phyloP scores from a whole-genome alignment of 2,888 invertebrate species.

The Escarpia spicata region DNA sequence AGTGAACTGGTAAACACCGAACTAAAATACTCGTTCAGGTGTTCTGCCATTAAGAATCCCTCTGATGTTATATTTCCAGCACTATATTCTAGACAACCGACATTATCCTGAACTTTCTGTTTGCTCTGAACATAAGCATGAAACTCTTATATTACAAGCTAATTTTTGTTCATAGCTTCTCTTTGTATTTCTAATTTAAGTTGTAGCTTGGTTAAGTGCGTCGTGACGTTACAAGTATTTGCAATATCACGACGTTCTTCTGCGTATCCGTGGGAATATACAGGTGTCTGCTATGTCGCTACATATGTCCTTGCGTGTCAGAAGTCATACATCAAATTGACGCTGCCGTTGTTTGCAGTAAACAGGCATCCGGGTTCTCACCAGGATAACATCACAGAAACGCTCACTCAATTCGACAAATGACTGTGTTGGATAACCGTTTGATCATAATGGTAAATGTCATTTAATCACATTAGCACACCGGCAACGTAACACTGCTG shows the following conservation, averaged over 20 bases:
- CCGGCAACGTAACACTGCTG: not conserved
- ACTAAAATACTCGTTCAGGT: too few species aligned
- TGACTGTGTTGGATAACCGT: not conserved
- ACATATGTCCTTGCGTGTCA: not conserved
- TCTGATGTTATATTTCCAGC: too few species aligned
- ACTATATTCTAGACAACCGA: too few species aligned
- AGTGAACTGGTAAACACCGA: too few species aligned
- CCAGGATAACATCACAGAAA: not conserved
- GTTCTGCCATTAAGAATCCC: too few species aligned
- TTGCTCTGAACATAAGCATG: too few species aligned
- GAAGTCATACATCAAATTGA: not conserved
- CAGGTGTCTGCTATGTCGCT: not conserved
- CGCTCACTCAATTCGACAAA: not conserved
- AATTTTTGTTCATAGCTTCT: too few species aligned
- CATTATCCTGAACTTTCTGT: too few species aligned
- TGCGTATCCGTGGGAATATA: not conserved
- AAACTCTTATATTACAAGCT: too few species aligned
- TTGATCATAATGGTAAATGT: not conserved
- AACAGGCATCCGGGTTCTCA: not conserved
- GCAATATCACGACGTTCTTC: too few species aligned
- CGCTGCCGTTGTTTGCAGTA: slow-evolving; percentile 3
- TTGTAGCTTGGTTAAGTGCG: not conserved
- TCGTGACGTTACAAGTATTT: not conserved
- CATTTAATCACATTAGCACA: not conserved
- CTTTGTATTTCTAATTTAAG: too few species aligned